Base-by-base conservation (phyloP, 2,888 invertebrate species). In the Hirtodrosophila cameraria region DNA sequence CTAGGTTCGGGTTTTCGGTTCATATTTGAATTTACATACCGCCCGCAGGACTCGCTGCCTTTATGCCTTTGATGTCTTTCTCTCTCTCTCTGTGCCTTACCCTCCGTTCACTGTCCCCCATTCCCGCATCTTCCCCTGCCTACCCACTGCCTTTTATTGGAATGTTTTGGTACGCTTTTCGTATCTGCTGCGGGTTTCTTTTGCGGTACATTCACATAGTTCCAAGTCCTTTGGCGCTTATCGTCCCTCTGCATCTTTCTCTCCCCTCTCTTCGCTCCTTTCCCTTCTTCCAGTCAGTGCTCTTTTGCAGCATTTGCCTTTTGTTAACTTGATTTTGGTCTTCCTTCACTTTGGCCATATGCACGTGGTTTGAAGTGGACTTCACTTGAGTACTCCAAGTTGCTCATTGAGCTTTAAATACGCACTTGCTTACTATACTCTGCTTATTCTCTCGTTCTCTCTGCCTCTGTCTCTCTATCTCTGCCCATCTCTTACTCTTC, bases 61-160 rank as follows among this genome's bases (percentile, higher is more conserved):
- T 76, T 76, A n/a, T 60, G 69, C 80, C 80, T 80, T 80, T 80
- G 84, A 86, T 76, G 76, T 86, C n/a, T n/a, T n/a, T n/a, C n/a
- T n/a, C n/a, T n/a, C n/a, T n/a, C n/a, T n/a, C n/a, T n/a, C n/a
- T n/a, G n/a, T n/a, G n/a, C n/a, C n/a, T n/a, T n/a, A n/a, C n/a
- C n/a, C n/a, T n/a, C 36, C 20, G 3, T 5, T 16, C 15, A n/a
- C 31, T n/a, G n/a, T n/a, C n/a, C n/a, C 7, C 16, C 18, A 1
- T 31, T 7, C 15, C 11, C 7, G 3, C 1, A 36, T 0, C 27
- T 30, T 3, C 9, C 13, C 12, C 15, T 30, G 13, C 35, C 4
- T 6, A 23, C n/a, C 16, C 15, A 15, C 54, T 31, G 46, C 68
- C 58, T 62, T 46, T 48, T 59, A 48, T 38, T 35, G 63, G 41